Percentiles rank a stretch among this genome's conserved stretches.
Evolutionary conservation across 2,797 vertebrate genomes (phyloP).

Genomic region (Carcharodon carcharias): DNA sequence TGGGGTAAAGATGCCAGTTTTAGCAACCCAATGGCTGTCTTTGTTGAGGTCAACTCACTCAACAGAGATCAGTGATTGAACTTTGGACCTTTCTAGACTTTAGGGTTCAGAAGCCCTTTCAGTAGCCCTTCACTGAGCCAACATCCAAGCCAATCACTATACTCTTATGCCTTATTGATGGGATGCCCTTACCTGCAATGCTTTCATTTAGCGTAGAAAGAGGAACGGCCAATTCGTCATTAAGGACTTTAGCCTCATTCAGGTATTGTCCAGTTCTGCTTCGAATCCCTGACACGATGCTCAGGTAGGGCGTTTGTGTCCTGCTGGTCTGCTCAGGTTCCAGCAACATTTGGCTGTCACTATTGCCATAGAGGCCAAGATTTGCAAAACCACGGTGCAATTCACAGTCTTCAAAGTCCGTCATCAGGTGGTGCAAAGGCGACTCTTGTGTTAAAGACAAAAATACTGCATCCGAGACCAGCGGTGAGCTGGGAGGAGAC

Average conservation of each 20-base stretch:
- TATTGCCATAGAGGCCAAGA: slow-evolving; percentile 48
- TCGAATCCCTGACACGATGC: neutral
- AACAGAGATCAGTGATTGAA: neutral
- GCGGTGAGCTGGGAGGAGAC: slow-evolving; percentile 67
- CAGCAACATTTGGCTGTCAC: slow-evolving; percentile 51
- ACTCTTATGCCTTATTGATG: neutral
- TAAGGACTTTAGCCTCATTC: slow-evolving; percentile 50
- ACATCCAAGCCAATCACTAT: neutral
- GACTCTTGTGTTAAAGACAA: slow-evolving; percentile 54
- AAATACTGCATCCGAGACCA: slow-evolving; percentile 59
- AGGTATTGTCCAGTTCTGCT: slow-evolving; percentile 46
- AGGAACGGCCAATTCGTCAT: slow-evolving; percentile 41
- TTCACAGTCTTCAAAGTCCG: slow-evolving; percentile 62
- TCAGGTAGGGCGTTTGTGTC: neutral
- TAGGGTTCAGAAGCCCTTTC: no score
- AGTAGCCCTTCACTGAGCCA: neutral
- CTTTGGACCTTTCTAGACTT: neutral
- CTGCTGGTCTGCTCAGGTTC: slow-evolving; percentile 47
- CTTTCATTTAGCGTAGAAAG: slow-evolving; percentile 48
- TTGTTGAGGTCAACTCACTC: neutral
- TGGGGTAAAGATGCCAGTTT: neutral
- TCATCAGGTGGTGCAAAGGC: slow-evolving; percentile 52
- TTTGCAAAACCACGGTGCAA: slow-evolving; percentile 53
- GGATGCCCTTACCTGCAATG: slow-evolving; percentile 53
- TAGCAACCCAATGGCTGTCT: neutral